These are phyloP conservation scores for Abscondita cerata DNA, from an alignment of 2,888 invertebrate species.

Conservation along the genomic window DNA sequence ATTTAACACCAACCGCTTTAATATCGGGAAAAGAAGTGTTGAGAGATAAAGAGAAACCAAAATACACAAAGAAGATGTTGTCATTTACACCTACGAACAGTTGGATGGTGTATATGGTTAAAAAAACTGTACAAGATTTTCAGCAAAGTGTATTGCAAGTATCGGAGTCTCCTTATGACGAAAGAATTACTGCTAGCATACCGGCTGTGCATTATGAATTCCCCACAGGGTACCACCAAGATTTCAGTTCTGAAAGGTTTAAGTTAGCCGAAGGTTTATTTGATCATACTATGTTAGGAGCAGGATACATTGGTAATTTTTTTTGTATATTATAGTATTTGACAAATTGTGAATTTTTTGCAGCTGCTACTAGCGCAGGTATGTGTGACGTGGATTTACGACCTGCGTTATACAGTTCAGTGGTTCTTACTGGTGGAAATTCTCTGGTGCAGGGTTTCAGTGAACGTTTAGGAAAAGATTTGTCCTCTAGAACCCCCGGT, in stretches of 20 bases:
- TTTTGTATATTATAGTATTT: neutral
- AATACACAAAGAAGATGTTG: conserved; percentile 78
- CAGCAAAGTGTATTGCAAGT: conserved; percentile 73
- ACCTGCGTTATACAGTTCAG: conserved; percentile 93
- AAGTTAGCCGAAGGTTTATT: conserved; percentile 94
- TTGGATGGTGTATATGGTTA: conserved; percentile 97
- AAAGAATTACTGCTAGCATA: conserved; percentile 82
- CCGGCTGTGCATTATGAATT: conserved; percentile 97
- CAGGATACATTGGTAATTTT: conserved; percentile 77
- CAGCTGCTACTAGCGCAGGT: conserved; percentile 82
- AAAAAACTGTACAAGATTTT: conserved; percentile 79
- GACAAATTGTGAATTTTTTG: conserved; percentile 38
- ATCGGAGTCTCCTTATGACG: conserved; percentile 90
- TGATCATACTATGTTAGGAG: conserved; percentile 92
- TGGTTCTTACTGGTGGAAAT: conserved; percentile 95
- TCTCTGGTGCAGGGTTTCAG: conserved; percentile 92
- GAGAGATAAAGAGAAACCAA: conserved; percentile 86
- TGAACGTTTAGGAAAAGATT: conserved; percentile 88
- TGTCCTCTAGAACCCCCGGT: conserved; percentile 87
- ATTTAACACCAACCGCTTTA: conserved; percentile 65
- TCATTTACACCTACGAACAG: conserved; percentile 85
- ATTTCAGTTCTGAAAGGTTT: conserved; percentile 93
- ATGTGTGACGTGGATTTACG: conserved; percentile 99
- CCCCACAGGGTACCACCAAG: conserved; percentile 96
- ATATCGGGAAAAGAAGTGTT: conserved; percentile 87